These are phyloP conservation scores for Netelia melanura DNA, from an alignment of 2,888 invertebrate genomes.

Conservation along the genomic window DNA sequence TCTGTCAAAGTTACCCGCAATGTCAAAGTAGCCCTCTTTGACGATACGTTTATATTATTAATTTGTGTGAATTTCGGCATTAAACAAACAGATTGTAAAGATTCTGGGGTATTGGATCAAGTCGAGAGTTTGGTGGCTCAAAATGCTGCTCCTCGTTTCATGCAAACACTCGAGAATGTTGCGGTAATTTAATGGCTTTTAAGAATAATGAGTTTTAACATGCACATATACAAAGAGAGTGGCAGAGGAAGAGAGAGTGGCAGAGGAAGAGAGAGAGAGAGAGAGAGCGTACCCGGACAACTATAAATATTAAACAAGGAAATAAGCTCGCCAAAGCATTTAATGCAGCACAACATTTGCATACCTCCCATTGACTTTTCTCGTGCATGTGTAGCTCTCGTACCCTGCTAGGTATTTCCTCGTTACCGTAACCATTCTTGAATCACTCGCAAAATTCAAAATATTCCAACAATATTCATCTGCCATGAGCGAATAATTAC, in stretches of 20 bases:
- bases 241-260: background rate
- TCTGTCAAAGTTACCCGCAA: no score
- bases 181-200: slow-evolving; percentile 58
- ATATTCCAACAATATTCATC: slow-evolving; percentile 26
- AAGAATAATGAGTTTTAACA: slow-evolving; percentile 59
- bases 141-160: slow-evolving; percentile 42
- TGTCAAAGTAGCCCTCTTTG: no score
- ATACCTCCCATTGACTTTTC: slow-evolving; percentile 69
- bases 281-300: slow-evolving; percentile 35
- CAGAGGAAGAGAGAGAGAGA: background rate
- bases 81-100: no score
- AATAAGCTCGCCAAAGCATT: slow-evolving; percentile 66
- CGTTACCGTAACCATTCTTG: slow-evolving; percentile 52
- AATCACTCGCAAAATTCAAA: slow-evolving; percentile 12
- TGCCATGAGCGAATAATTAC: slow-evolving; percentile 2
- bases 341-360: slow-evolving; percentile 70
- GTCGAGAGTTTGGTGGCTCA: slow-evolving; percentile 29
- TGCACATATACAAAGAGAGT: slow-evolving; percentile 15
- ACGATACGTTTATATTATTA: no score
- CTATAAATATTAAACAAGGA: slow-evolving; percentile 66
- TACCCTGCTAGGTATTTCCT: slow-evolving; percentile 7
- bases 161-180: slow-evolving; percentile 55
- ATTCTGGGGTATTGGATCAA: slow-evolving; percentile 8
- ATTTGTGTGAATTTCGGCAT: no score
- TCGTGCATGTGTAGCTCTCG: slow-evolving; percentile 12